A percentile compares a stretch with the other conserved stretches of the same genome.
phyloP scores from a whole-genome alignment of 30 jellyfish, hydroid and myxozoan genomes.

The Cassiopea andromeda region DNA sequence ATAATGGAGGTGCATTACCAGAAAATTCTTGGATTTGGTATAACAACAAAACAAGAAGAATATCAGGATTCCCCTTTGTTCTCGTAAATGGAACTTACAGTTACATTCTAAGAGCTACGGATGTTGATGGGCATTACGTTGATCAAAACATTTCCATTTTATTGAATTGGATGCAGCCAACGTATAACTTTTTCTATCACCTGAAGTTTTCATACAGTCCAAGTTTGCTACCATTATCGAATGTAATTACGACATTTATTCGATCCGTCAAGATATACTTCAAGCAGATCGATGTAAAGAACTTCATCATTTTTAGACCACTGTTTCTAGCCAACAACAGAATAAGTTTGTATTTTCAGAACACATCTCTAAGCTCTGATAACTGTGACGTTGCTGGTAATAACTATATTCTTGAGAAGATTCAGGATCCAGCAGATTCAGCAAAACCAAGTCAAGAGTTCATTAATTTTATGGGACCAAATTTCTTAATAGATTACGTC shows the following conservation, averaged over 20 bases:
- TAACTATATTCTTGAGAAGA: constrained; percentile 20
- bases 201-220: constrained; percentile 33
- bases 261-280: constrained; percentile 40
- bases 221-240: constrained; percentile 45
- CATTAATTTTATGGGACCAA: constrained; percentile 67
- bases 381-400: constrained; percentile 66
- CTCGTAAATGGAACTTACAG: constrained; percentile 9
- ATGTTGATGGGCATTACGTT: constrained; percentile 41
- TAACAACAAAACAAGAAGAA: constrained; percentile 50
- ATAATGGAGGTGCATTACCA: constrained; percentile 45
- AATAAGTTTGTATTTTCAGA: constrained; percentile 55
- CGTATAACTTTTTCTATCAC: constrained; percentile 29
- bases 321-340: constrained; percentile 43
- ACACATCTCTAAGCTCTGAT: constrained; percentile 62
- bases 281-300: constrained; percentile 39
- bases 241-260: constrained; percentile 45
- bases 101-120: constrained; percentile 61
- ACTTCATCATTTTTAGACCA: constrained; percentile 52
- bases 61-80: constrained; percentile 74
- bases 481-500: constrained; percentile 48
- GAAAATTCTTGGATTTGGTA: constrained; percentile 83
- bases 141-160: constrained; percentile 32
- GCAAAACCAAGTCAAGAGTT: constrained; percentile 41
- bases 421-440: constrained; percentile 25
- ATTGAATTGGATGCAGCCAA: constrained; percentile 58